Evolutionary conservation across 2,888 invertebrate species (phyloP).

Genomic region (Tupiocoris notatus): DNA sequence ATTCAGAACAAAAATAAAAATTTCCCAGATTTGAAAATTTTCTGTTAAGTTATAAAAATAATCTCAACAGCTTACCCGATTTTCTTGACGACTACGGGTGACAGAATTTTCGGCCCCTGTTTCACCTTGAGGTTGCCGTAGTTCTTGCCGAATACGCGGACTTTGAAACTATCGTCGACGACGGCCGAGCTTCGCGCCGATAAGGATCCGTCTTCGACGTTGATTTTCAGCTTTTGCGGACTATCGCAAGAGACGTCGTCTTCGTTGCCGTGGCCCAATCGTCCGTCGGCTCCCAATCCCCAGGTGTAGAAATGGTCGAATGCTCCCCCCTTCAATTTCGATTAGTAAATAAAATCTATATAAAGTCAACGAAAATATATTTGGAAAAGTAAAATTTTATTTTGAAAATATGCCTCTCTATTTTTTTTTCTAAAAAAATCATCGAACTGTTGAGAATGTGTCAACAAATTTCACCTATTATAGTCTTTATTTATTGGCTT

Average conservation of each 20-base stretch:
- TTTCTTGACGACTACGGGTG: slow-evolving; percentile 3
- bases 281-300: slow-evolving; percentile 21
- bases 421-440: too few species aligned
- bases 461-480: too few species aligned
- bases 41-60: too few species aligned
- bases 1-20: too few species aligned
- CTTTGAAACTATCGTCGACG: slow-evolving; percentile 3
- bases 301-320: background rate
- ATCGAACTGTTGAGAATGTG: too few species aligned
- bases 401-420: too few species aligned
- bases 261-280: background rate
- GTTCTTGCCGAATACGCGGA: slow-evolving; percentile 24
- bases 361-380: too few species aligned
- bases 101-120: slow-evolving; percentile 11
- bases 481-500: too few species aligned
- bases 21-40: too few species aligned
- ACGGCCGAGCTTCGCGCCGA: slow-evolving; percentile 20
- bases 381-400: too few species aligned
- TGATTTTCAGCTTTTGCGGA: background rate
- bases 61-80: background rate
- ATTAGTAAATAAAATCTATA: too few species aligned
- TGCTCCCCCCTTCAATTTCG: background rate
- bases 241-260: slow-evolving; percentile 18
- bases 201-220: slow-evolving; percentile 11
- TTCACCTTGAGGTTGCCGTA: slow-evolving; percentile 27